Conservation (phyloP, 2,797 vertebrate species). For the Meda fulgida region DNA sequence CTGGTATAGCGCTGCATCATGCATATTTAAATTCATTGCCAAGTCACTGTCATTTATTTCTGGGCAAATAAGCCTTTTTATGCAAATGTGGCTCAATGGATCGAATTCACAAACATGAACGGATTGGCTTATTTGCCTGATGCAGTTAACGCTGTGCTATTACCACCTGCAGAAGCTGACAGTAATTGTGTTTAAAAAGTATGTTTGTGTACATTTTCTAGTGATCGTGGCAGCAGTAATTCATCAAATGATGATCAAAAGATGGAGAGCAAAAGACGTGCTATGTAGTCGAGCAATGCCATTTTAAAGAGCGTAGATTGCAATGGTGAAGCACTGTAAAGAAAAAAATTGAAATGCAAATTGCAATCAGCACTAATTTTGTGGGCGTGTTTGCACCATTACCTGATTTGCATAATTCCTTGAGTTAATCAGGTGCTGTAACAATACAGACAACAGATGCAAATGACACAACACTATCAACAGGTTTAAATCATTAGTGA, state of each 20-base stretch:
- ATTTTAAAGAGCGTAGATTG: slow-evolving; percentile 3
- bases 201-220: slow-evolving; percentile 10
- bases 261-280: not conserved
- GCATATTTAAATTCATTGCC: slow-evolving; percentile 13
- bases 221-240: slow-evolving; percentile 1
- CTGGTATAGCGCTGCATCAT: not conserved
- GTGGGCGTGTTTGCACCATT: not conserved
- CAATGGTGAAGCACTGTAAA: not conserved
- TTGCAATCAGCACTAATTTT: slow-evolving; percentile 1
- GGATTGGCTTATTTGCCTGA: slow-evolving; percentile 7
- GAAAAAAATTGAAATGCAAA: not conserved
- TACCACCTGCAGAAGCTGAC: not conserved
- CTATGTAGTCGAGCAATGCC: not conserved
- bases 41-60: slow-evolving; percentile 16
- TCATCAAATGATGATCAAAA: slow-evolving; percentile 15
- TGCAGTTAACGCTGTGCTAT: not conserved
- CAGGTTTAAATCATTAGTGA: not conserved
- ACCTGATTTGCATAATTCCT: slow-evolving; percentile 16
- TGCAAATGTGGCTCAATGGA: slow-evolving; percentile 8
- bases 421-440: slow-evolving; percentile 22
- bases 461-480: slow-evolving; percentile 1
- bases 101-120: not conserved
- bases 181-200: not conserved
- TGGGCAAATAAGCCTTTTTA: slow-evolving; percentile 1
- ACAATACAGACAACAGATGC: slow-evolving; percentile 15